A percentile compares a stretch with the other conserved stretches of the same genome.
Evolutionary conservation across 2,888 invertebrate species (phyloP).

Genomic region (Peribatodes rhomboidaria): DNA sequence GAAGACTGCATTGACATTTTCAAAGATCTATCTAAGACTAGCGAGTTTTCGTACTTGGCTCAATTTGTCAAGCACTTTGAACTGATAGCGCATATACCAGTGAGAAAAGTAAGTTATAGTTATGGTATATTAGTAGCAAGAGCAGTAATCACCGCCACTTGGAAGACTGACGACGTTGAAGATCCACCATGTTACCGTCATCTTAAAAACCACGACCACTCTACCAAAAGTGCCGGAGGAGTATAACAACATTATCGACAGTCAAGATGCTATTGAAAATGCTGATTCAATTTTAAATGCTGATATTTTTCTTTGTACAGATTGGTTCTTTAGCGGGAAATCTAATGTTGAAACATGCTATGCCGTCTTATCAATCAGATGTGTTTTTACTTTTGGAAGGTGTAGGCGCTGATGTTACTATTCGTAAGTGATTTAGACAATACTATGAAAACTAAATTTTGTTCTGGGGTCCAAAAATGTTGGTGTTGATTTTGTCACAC

Average conservation of each 20-base stretch:
- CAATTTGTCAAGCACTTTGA: slow-evolving; percentile 87
- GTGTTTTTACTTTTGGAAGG: slow-evolving; percentile 87
- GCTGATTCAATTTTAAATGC: too few relatives aligned
- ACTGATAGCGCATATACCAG: slow-evolving; percentile 87
- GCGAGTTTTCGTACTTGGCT: slow-evolving; percentile 83
- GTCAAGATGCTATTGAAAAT: too few relatives aligned
- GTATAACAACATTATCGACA: too few relatives aligned
- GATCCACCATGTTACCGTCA: too few relatives aligned
- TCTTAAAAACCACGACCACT: too few relatives aligned
- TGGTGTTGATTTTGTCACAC: too few relatives aligned
- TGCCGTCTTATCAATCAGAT: slow-evolving; percentile 89
- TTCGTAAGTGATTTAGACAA: slow-evolving; percentile 77
- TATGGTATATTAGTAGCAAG: too few relatives aligned
- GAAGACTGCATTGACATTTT: slow-evolving; percentile 84
- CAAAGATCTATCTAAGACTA: slow-evolving; percentile 64
- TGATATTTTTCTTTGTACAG: slow-evolving; percentile 60
- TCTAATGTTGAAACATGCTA: slow-evolving; percentile 87
- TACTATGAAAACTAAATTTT: too few relatives aligned
- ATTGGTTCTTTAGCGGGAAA: slow-evolving; percentile 90
- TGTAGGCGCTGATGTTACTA: slow-evolving; percentile 81
- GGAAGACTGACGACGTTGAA: too few relatives aligned
- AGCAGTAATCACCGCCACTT: too few relatives aligned
- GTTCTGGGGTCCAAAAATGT: too few relatives aligned
- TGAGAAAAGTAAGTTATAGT: slow-evolving; percentile 84
- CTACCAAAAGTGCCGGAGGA: too few relatives aligned